Base-by-base conservation (phyloP, 2,113 vertebrate species). In the Ailuropoda melanoleuca region DNA sequence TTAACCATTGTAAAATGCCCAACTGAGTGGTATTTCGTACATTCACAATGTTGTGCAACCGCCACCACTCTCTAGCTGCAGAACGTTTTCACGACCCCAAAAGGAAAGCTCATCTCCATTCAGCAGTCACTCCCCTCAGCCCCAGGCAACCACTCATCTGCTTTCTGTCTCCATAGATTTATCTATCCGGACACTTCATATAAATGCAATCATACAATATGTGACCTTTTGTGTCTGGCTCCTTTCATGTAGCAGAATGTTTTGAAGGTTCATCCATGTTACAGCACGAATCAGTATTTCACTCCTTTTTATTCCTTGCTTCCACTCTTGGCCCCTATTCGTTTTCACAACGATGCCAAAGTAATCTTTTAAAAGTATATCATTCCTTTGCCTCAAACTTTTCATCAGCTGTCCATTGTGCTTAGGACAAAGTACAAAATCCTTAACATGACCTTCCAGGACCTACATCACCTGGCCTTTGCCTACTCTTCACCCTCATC, bases 311-410 rank as follows among this genome's bases (percentile, higher is more conserved):
- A n/a, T 39, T 48, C 74, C 21, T 29, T 70, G 55, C 50, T 68
- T 88, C 74, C 6, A 10, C 31, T 58, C 83, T 37, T 60, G 64
- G 21, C 70, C 8, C 39, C 23, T 39, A 56, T 53, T 88, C 74
- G 87, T 53, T 86, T 88, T 82, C 62, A 74, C 74, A 90, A 91
- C 81, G 80, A 68, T 86, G 43, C 58, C 87, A 74, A 82, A 66
- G 15, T 21, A 21, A 70, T 87, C 24, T 86, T 80, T 50, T 66
- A 24, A 87, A 97, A 88, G 55, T 24, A 21, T 21, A 23, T 55
- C 78, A 29, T 62, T 74, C 34, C 77, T 70, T 77, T 78, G 24
- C 68, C 95, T 58, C 39, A 77, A 97, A 84, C 72, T 21, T 87
- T 86, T 31, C n/a, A n/a, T 18, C 8, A 4, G 17, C 46, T 88